These are phyloP conservation scores for Pterostichus niger DNA, from an alignment of 2,888 invertebrate species.

Conservation along the genomic window DNA sequence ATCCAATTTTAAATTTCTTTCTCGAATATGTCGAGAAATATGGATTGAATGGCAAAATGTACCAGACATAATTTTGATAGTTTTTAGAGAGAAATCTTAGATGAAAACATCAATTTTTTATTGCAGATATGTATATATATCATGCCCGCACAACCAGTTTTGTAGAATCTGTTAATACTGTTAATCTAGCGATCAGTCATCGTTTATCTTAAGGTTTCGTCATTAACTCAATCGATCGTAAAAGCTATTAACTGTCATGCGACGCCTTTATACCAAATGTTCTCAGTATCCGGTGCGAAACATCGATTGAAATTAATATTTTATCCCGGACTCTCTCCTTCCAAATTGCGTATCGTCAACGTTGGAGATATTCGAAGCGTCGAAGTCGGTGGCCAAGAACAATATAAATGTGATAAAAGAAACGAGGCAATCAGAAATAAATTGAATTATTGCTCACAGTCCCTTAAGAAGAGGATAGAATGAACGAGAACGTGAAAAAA, in stretches of 20 bases:
- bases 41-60: too few species aligned
- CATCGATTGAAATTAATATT: conserved; percentile 29
- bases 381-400: neutral
- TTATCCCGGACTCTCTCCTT: neutral
- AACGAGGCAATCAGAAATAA: conserved; percentile 26
- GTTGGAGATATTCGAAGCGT: neutral
- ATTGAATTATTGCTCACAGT: conserved; percentile 1
- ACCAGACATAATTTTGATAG: too few species aligned
- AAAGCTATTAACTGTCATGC: conserved; percentile 8
- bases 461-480: neutral
- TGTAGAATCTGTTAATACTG: conserved; percentile 3
- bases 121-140: neutral
- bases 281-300: neutral
- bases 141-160: neutral
- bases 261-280: neutral
- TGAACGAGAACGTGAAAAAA: conserved; percentile 8
- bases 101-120: too few species aligned
- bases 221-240: conserved; percentile 29
- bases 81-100: too few species aligned
- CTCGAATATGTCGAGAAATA: too few species aligned
- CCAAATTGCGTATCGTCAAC: neutral
- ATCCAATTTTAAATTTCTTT: too few species aligned
- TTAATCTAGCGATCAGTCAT: conserved; percentile 35
- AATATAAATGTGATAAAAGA: conserved; percentile 40
- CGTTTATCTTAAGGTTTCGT: conserved; percentile 26